Evolutionary conservation across 2,888 invertebrate species (phyloP).

Genomic region (Orchesellides sinensis): DNA sequence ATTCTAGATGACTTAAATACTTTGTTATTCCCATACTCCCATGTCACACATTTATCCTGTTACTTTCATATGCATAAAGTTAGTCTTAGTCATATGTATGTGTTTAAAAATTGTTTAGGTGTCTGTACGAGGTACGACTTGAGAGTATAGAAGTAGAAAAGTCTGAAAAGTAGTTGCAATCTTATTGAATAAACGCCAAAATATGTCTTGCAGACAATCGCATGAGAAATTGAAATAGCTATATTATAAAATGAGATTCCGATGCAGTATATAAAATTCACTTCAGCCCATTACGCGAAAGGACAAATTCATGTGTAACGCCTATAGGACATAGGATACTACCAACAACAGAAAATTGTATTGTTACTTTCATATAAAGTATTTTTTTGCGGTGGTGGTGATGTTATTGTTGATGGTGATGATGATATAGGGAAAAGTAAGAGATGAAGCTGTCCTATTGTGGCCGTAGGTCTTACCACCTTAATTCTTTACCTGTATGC

Average conservation of each 20-base stretch:
- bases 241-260: too few species aligned
- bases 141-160: background rate
- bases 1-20: too few species aligned
- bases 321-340: background rate
- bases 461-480: constrained; percentile 53
- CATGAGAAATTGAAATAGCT: background rate
- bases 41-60: too few species aligned
- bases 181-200: background rate
- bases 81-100: too few species aligned
- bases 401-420: constrained; percentile 18
- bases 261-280: too few species aligned
- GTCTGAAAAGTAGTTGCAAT: background rate
- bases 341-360: constrained; percentile 32
- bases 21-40: too few species aligned
- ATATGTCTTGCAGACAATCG: background rate
- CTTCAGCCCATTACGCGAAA: constrained; percentile 9
- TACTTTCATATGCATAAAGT: too few species aligned
- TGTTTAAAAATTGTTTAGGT: too few species aligned
- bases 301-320: too few species aligned
- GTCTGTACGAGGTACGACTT: too few species aligned
- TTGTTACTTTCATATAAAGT: constrained; percentile 49
- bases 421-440: constrained; percentile 35
- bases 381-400: constrained; percentile 18
- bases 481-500: constrained; percentile 19
- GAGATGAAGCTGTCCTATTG: constrained; percentile 43